phyloP scores from a whole-genome alignment of 2,797 vertebrate genomes.

The Acanthopagrus latus region DNA sequence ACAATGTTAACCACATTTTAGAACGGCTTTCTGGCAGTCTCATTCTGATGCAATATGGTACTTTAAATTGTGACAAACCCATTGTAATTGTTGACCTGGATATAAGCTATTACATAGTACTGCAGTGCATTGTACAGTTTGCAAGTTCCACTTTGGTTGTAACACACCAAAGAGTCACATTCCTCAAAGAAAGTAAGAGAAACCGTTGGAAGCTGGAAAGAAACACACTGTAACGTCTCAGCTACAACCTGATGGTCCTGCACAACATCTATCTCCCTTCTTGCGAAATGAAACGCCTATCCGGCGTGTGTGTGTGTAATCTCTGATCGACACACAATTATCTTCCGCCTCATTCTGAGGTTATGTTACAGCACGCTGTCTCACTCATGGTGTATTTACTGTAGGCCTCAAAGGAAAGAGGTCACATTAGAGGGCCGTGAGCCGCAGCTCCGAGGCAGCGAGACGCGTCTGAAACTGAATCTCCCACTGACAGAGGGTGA shows the following conservation, averaged over 20 bases:
- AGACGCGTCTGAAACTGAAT: constrained; percentile 64
- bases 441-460: constrained; percentile 26
- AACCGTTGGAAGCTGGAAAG: background rate
- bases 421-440: constrained; percentile 25
- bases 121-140: background rate
- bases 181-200: background rate
- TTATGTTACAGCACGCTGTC: background rate
- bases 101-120: background rate
- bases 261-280: background rate
- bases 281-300: background rate
- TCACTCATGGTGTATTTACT: constrained; percentile 35
- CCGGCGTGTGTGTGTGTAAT: background rate
- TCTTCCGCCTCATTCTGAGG: background rate
- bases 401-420: constrained; percentile 17
- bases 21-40: no score
- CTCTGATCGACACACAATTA: background rate
- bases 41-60: no score
- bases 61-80: no score
- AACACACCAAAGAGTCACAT: background rate
- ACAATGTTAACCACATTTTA: no score
- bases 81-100: no score
- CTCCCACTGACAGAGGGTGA: constrained; percentile 74
- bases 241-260: background rate
- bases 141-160: background rate
- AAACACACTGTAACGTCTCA: background rate